Base-by-base conservation (phyloP, 2,113 vertebrate genomes). In the Symphodus melops region DNA sequence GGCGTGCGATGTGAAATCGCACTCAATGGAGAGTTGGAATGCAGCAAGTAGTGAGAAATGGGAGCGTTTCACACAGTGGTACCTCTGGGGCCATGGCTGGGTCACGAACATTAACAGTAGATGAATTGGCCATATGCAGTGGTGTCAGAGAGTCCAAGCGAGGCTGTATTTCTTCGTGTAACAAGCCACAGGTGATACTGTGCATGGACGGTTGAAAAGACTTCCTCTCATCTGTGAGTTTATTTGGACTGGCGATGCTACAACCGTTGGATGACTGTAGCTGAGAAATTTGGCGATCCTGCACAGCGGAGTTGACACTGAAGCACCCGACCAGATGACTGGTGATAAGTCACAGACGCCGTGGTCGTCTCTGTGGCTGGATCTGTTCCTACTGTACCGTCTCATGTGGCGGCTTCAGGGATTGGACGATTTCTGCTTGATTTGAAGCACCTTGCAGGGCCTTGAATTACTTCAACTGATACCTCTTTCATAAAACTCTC, bases 261-360 rank as follows among this genome's bases (percentile, higher is more conserved):
- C 61, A 72, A 51, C 61, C 61, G 54, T 42, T 55, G 36, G 51
- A 37, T 48, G 48, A 66, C 53, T 52, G 33, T 77, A 68, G 23
- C 70, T 41, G 59, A 83, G 74, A 85, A 88, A 87, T 78, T 75
- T 83, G 83, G 81, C 59, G 55, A 65, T 76, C 69, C 68, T 51
- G 56, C 49, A 61, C 28, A 58, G 46, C 48, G 57, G 42, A 62
- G 28, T 46, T 84, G 85, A 84, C 76, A 78, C 76, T 57, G 67
- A 69, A 77, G 67, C 85, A 78, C 62, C 65, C 65, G 69, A 52
- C 46, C 68, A 85, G 85, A 88, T 86, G 85, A 85, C 64, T 62
- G 39, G 71, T 37, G 88, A 90, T 90, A 91, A 88, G 89, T 89
- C 74, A 72, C 86, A 84, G 88, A 78, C 86, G 46, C 56, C 81